phyloP scores from a whole-genome alignment of 2,797 vertebrate species.

The Urophycis tenuis region DNA sequence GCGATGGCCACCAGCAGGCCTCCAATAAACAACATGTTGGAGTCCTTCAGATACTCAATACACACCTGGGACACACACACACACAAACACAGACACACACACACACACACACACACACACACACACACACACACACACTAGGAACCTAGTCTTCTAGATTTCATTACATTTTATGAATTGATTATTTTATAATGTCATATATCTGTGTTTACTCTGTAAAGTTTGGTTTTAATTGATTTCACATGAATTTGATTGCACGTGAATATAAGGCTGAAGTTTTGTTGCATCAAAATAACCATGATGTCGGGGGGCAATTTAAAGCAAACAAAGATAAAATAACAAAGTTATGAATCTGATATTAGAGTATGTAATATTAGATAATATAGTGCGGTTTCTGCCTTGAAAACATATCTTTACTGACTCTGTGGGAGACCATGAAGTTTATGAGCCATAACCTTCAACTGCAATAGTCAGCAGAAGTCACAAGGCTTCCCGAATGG shows the following conservation, averaged over 20 bases:
- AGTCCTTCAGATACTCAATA: conserved; percentile 83
- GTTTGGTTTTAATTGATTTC: no score
- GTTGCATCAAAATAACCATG: no score
- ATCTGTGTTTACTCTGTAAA: no score
- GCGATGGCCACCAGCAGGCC: conserved; percentile 87
- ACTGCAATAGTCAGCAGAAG: background rate
- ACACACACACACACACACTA: background rate
- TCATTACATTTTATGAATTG: no score
- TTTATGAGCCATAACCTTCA: background rate
- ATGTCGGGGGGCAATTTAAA: no score
- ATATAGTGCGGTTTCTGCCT: background rate
- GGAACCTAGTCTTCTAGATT: no score
- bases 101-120: background rate
- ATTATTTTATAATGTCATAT: no score
- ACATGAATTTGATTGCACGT: no score
- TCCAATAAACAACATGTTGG: conserved; percentile 87
- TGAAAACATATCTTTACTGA: background rate
- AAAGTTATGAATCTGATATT: background rate
- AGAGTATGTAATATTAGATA: background rate
- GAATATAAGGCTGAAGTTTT: no score
- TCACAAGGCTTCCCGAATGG: background rate
- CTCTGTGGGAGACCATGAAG: background rate
- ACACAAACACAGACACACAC: conserved; percentile 8
- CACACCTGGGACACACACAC: conserved; percentile 72
- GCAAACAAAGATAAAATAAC: no score